Evolutionary conservation across 2,797 vertebrate genomes (phyloP), one percentile per base, ranked within the genome.

Genomic region (Poecilia gillii): DNA sequence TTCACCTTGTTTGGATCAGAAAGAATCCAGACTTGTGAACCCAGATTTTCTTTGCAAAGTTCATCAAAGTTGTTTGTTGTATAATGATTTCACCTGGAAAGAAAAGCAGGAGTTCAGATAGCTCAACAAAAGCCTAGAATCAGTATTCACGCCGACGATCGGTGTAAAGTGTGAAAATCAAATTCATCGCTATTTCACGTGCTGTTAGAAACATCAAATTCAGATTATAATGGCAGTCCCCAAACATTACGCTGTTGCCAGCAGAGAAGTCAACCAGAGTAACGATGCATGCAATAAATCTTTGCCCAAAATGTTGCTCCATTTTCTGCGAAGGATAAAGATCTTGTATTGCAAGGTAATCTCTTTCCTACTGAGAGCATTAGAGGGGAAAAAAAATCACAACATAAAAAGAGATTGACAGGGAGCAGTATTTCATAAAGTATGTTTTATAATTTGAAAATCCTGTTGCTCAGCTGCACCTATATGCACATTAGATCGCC

Each of bases 401-500:
- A 36, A 5, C 46, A 49, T 33, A 51, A 33, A 28, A 31, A 31
- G 31, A 28, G 47, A 73, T 25, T 33, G 31, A 51, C 46, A 49
- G 13, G n/a, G 28, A 73, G 6, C 6, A 62, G 18, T 70, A 70
- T 43, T 13, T 70, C 23, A 43, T 5, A 70, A 14, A 49, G 72
- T 74, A 79, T 76, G 68, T 88, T 87, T 85, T 11, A 68, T 73
- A 84, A 76, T 80, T 73, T 47, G 53, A 78, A 77, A 78, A 75
- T 43, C 55, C 71, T 80, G 75, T 82, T 88, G 78, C 84, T 80
- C 74, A 36, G 83, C 49, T 81, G 84, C 87, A 91, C 87, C 86
- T 91, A 89, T 90, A 90, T 77, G 82, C 53, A 55, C 68, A 81
- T 88, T 72, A 57, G 57, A 82, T 92, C 55, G 81, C 77, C 66